These are phyloP conservation scores for Pseudonaja textilis DNA, from an alignment of 2,113 vertebrate genomes.

Conservation along the genomic window DNA sequence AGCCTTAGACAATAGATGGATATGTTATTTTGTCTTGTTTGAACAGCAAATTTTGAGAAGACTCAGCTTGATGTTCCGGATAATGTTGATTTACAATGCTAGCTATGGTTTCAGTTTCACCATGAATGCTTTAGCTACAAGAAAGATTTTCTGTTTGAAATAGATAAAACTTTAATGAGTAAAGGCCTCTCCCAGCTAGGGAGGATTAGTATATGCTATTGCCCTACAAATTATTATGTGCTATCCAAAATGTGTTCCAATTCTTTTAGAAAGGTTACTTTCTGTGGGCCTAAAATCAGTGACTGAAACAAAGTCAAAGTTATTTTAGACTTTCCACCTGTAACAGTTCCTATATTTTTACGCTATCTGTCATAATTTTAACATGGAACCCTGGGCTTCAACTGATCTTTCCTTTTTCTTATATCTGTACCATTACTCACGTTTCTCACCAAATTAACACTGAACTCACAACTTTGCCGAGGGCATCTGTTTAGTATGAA, in stretches of 20 bases:
- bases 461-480: not conserved
- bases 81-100: not conserved
- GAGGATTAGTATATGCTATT: not conserved
- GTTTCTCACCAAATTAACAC: not conserved
- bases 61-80: not conserved
- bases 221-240: not conserved
- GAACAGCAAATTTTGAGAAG: not conserved
- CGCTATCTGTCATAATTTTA: not conserved
- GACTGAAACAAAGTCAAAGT: not conserved
- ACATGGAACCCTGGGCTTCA: not conserved
- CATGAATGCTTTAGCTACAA: not conserved
- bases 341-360: not conserved
- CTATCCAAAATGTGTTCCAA: not conserved
- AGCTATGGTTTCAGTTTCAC: not conserved
- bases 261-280: not conserved
- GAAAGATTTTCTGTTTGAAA: not conserved
- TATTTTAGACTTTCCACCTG: not conserved
- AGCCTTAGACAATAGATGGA: conserved; percentile 1
- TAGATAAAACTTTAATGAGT: not conserved
- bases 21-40: not conserved
- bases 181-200: too few species aligned
- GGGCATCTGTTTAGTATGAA: not conserved
- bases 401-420: not conserved
- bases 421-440: not conserved
- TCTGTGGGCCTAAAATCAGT: not conserved